Conservation (phyloP, 2,797 vertebrate genomes). For the Cossypha dichroa region DNA sequence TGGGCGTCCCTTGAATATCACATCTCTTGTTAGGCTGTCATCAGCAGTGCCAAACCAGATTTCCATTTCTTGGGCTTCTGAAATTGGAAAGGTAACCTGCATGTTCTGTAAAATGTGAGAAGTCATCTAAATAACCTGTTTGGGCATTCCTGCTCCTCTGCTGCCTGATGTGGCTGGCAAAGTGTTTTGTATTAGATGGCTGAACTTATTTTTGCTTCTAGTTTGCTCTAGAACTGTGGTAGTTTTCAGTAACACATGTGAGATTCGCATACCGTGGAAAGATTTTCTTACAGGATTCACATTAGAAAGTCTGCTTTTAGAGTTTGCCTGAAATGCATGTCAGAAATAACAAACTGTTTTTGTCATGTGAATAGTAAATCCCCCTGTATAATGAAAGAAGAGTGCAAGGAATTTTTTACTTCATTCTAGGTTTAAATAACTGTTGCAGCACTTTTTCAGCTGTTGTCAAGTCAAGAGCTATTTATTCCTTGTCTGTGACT, state of each 20-base stretch:
- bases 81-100: conserved; percentile 91
- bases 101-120: not conserved
- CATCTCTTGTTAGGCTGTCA: conserved; percentile 90
- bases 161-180: not conserved
- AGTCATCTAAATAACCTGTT: not conserved
- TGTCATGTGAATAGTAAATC: not conserved
- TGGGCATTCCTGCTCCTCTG: not conserved
- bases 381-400: not conserved
- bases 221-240: not conserved
- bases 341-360: not conserved
- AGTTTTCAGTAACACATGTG: not conserved
- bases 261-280: not conserved
- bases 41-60: conserved; percentile 98
- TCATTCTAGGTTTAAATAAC: not conserved
- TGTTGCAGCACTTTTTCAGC: not conserved
- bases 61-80: conserved; percentile 95
- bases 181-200: not conserved
- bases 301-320: not conserved
- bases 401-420: not conserved
- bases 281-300: not conserved
- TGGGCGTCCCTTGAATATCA: conserved; percentile 93
- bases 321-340: not conserved
- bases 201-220: not conserved
- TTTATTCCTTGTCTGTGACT: not conserved
- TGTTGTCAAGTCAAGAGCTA: not conserved